Percentiles rank a stretch among this genome's conserved stretches.
Evolutionary conservation across 2,888 invertebrate genomes (phyloP).

Genomic region (Pachydiplax longipennis): DNA sequence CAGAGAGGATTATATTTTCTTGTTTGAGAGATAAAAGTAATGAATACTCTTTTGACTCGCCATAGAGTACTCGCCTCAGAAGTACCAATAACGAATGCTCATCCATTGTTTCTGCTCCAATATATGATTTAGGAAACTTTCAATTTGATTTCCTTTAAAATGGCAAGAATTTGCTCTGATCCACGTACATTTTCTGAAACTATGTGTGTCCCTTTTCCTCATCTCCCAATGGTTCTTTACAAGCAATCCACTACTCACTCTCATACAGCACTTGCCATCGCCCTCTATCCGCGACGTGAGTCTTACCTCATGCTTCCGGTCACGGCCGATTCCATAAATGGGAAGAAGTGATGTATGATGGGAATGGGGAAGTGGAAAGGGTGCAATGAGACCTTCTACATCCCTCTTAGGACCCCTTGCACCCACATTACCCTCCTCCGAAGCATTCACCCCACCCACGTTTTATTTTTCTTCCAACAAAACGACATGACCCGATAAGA

Average conservation of each 20-base stretch:
- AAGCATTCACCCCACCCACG: background rate
- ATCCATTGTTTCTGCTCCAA: too few relatives aligned
- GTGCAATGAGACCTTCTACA: background rate
- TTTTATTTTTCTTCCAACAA: too few relatives aligned
- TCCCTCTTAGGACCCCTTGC: background rate
- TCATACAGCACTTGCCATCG: background rate
- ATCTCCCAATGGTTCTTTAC: background rate
- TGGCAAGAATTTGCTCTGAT: too few relatives aligned
- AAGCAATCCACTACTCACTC: background rate
- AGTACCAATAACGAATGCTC: too few relatives aligned
- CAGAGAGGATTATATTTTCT: too few relatives aligned
- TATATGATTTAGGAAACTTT: too few relatives aligned
- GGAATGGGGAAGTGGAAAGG: background rate
- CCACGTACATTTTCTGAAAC: too few relatives aligned
- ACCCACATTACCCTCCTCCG: background rate
- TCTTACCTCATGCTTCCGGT: background rate
- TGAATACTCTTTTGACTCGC: too few relatives aligned
- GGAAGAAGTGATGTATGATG: background rate
- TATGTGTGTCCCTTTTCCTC: too few relatives aligned
- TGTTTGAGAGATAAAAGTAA: too few relatives aligned
- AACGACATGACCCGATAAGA: background rate
- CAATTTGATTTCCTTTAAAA: too few relatives aligned
- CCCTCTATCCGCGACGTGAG: background rate
- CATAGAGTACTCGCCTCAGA: too few relatives aligned
- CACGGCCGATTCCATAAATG: constrained; percentile 5